phyloP scores from a whole-genome alignment of 2,113 vertebrate genomes.

The Gnathonemus echidnorhynchus region DNA sequence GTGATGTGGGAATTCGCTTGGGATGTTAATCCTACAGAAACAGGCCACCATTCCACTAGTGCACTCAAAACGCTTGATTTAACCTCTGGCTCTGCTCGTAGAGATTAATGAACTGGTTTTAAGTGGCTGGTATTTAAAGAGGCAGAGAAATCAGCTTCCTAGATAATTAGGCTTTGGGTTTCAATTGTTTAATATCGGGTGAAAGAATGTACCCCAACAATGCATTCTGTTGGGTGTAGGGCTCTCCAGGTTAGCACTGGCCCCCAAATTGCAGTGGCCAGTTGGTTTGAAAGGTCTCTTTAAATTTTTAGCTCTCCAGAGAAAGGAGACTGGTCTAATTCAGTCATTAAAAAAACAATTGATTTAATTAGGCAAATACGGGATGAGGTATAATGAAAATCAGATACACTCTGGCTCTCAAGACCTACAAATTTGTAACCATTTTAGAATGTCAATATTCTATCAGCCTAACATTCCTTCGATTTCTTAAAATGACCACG shows the following conservation, averaged over 20 bases:
- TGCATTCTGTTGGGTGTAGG: slow-evolving; percentile 3
- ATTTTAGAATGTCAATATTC: not conserved
- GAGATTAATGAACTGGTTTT: slow-evolving; percentile 21
- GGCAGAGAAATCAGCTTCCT: not conserved
- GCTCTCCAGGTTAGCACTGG: slow-evolving; percentile 20
- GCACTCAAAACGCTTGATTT: slow-evolving; percentile 7
- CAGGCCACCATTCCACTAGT: not conserved
- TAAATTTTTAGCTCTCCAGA: slow-evolving; percentile 11
- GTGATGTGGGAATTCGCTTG: not conserved
- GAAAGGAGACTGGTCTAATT: slow-evolving; percentile 10
- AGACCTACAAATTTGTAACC: not conserved
- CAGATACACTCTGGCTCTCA: not conserved
- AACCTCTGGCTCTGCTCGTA: not conserved
- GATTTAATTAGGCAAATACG: slow-evolving; percentile 7
- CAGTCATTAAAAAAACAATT: slow-evolving; percentile 18
- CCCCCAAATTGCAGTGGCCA: not conserved
- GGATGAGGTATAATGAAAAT: slow-evolving; percentile 14
- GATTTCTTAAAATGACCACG: not conserved
- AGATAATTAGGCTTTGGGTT: not conserved
- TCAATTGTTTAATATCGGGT: slow-evolving; percentile 13
- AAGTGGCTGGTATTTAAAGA: slow-evolving; percentile 8
- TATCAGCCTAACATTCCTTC: not conserved
- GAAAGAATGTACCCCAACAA: slow-evolving; percentile 19
- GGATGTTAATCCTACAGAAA: not conserved
- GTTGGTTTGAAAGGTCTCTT: slow-evolving; percentile 19